phyloP scores from a whole-genome alignment of 2,113 vertebrate species.

The Notothenia coriiceps region DNA sequence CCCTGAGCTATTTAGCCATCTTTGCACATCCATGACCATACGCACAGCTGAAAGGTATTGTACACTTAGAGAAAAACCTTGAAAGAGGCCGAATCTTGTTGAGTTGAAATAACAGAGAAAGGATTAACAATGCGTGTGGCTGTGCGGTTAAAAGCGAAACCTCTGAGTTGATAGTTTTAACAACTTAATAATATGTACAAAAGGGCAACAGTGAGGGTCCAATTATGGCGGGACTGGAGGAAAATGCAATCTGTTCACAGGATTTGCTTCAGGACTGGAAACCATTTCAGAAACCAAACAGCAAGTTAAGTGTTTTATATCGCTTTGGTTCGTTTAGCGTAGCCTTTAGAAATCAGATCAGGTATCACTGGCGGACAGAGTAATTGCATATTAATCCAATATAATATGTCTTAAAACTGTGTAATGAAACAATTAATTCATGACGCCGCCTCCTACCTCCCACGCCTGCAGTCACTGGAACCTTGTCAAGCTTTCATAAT shows the following conservation, averaged over 20 bases:
- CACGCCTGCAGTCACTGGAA: constrained; percentile 42
- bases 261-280: constrained; percentile 75
- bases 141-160: constrained; percentile 70
- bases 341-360: constrained; percentile 68
- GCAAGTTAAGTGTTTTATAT: constrained; percentile 73
- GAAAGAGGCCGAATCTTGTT: constrained; percentile 70
- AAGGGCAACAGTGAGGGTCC: constrained; percentile 73
- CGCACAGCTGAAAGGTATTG: constrained; percentile 79
- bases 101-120: constrained; percentile 75
- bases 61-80: constrained; percentile 67
- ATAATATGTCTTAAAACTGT: constrained; percentile 65
- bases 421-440: constrained; percentile 70
- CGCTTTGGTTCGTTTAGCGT: constrained; percentile 61
- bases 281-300: constrained; percentile 77
- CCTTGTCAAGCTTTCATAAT: constrained; percentile 50
- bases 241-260: constrained; percentile 76
- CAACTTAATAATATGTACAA: constrained; percentile 83
- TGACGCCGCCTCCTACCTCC: constrained; percentile 32
- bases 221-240: constrained; percentile 70
- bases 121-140: constrained; percentile 81
- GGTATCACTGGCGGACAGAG: constrained; percentile 54
- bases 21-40: constrained; percentile 69
- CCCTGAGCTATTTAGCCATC: constrained; percentile 72
- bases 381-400: constrained; percentile 75
- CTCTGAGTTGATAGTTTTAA: constrained; percentile 82